Conservation (phyloP, 2,797 vertebrate species). For the Falco concolor region DNA sequence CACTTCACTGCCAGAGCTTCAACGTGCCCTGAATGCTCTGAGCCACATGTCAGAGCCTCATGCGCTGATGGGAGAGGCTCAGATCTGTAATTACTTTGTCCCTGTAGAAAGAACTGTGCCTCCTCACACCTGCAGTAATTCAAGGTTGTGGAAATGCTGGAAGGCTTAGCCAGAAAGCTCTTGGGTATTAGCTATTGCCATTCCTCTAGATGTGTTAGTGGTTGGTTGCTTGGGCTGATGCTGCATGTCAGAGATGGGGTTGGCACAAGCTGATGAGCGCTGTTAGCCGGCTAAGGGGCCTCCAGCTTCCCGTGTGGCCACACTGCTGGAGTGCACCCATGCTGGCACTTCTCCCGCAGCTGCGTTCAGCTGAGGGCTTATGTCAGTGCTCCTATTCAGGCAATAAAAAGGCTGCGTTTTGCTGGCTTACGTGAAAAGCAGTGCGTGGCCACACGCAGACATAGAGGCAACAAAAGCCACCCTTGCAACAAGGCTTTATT, state of each 20-base stretch:
- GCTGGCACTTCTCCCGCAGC: slow-evolving; percentile 43
- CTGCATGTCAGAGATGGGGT: neutral
- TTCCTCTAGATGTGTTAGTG: neutral
- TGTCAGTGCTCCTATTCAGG: slow-evolving; percentile 58
- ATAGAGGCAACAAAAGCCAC: slow-evolving; percentile 51
- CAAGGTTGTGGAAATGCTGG: neutral
- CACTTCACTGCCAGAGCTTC: neutral
- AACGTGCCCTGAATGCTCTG: neutral
- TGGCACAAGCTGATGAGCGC: neutral
- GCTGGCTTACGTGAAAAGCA: slow-evolving; percentile 61
- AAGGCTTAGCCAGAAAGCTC: neutral
- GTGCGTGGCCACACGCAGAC: slow-evolving; percentile 47
- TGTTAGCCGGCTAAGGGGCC: neutral
- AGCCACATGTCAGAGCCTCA: neutral
- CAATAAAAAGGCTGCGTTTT: slow-evolving; percentile 53
- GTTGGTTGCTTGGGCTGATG: neutral
- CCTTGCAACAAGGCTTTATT: slow-evolving; percentile 58
- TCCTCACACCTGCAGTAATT: neutral
- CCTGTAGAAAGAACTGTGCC: neutral
- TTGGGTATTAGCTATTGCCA: neutral
- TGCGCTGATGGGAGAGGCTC: neutral
- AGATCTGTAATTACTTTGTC: neutral
- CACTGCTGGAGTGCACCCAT: neutral
- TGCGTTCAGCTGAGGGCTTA: slow-evolving; percentile 57
- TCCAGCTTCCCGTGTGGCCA: neutral